Evolutionary conservation across 2,113 vertebrate species (phyloP), one percentile per base, ranked within the genome.

Genomic region (Nibea coibor): DNA sequence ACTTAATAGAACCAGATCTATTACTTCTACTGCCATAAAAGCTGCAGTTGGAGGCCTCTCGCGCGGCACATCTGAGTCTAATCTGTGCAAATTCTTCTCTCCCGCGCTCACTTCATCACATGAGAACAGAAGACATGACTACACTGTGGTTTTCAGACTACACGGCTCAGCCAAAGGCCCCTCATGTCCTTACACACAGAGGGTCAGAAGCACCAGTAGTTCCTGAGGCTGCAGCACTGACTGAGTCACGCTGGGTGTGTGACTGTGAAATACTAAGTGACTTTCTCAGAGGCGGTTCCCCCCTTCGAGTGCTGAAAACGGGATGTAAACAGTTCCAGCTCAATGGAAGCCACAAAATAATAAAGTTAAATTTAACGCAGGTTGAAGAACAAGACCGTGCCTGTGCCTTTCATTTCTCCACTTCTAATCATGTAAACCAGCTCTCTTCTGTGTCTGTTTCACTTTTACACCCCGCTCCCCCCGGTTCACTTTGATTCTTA

Each of bases 321-420:
- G 69, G 51, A 69, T 68, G 64, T 79, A 75, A 88, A 81, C 64
- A 81, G 62, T 85, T 78, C 62, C 74, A 76, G 53, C 69, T 87
- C 58, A 17, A 8, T 66, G 57, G 51, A 80, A 58, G 31, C 58
- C 58, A n/a, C 72, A 75, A 75, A 70, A 78, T 62, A 78, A 72
- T 66, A 39, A 54, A 53, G 72, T 80, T 79, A 53, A 75, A 75
- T 65, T 65, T 26, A 66, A 72, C 65, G 54, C 61, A 56, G 47
- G 51, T 56, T 51, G 28, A 48, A 65, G 59, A 64, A 80, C 48
- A 63, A 76, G 67, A 53, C 31, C 5, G 0, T 53, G 35, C 7
- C 74, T 63, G 51, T 78, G 66, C 50, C 28, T 71, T 31, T 53
- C 39, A 64, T 75, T 58, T 56, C 81, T 77, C 42, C 50, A 56